Conservation (phyloP, 2,113 vertebrate species). For the Charadrius vociferus region DNA sequence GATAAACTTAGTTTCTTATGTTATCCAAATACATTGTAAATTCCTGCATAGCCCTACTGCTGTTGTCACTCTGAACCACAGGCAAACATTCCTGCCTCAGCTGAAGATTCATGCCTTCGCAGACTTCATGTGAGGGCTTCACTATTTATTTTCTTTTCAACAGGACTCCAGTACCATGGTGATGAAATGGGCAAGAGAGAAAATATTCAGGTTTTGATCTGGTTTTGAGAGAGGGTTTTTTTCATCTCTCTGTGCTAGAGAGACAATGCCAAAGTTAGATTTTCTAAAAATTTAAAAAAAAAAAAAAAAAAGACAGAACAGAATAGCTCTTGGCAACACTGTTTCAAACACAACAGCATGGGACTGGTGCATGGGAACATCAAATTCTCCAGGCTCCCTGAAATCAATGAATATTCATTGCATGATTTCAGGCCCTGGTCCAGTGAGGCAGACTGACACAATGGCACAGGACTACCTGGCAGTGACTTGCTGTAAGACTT, state of each 20-base stretch:
- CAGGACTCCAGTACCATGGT: background rate
- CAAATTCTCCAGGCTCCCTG: background rate
- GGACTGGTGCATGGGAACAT: background rate
- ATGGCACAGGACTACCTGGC: background rate
- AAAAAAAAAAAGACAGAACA: background rate
- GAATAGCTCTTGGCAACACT: background rate
- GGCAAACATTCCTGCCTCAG: background rate
- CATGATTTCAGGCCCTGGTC: background rate
- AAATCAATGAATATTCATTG: background rate
- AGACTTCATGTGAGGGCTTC: background rate
- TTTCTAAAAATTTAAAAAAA: background rate
- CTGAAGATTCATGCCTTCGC: background rate
- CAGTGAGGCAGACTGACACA: background rate
- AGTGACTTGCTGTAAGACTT: background rate
- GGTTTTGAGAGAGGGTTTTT: background rate
- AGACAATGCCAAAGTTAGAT: background rate
- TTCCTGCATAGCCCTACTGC: background rate
- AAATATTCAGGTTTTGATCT: background rate
- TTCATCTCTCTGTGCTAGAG: background rate
- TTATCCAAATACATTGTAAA: conserved; percentile 11
- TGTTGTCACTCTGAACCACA: background rate
- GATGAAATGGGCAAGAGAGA: background rate
- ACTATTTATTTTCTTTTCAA: conserved; percentile 15
- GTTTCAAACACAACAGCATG: background rate
- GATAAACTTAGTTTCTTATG: conserved; percentile 2